Percentiles rank a stretch among this genome's conserved stretches.
These are phyloP conservation scores for Macropodus opercularis DNA, from an alignment of 2,797 vertebrate genomes.

Conservation along the genomic window DNA sequence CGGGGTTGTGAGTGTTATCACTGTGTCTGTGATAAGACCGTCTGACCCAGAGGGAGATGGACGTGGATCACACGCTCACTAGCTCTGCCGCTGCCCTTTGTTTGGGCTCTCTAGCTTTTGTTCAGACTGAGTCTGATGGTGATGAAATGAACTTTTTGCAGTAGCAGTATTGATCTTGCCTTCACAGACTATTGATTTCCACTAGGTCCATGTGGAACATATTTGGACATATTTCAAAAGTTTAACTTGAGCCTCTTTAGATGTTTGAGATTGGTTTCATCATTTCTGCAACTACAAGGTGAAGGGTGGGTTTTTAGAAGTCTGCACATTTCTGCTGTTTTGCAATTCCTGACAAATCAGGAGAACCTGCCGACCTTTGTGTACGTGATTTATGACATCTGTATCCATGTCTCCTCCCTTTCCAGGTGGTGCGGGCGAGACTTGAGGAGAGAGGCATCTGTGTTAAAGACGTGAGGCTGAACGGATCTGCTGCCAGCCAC, in stretches of 20 bases:
- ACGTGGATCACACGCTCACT: constrained; percentile 11
- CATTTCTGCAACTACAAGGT: not conserved
- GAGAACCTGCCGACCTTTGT: not conserved
- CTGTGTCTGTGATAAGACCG: constrained; percentile 18
- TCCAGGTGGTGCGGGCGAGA: constrained; percentile 89
- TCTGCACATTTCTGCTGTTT: not conserved
- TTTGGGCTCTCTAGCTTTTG: constrained; percentile 41
- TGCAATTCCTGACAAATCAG: not conserved
- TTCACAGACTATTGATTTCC: constrained; percentile 51
- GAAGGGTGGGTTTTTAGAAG: not conserved
- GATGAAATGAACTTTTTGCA: constrained; percentile 57
- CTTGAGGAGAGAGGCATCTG: constrained; percentile 88
- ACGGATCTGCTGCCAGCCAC: constrained; percentile 93
- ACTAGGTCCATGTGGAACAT: constrained; percentile 25
- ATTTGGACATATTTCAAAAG: constrained; percentile 26
- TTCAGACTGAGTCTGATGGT: constrained; percentile 45
- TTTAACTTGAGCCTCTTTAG: constrained; percentile 11
- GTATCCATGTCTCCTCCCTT: constrained; percentile 50
- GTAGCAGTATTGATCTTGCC: constrained; percentile 45
- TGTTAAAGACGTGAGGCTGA: constrained; percentile 89
- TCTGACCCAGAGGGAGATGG: constrained; percentile 14
- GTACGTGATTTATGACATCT: constrained; percentile 4
- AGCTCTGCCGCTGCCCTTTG: constrained; percentile 20
- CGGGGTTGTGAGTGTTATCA: constrained; percentile 26
- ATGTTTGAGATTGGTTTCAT: not conserved